A percentile compares a stretch with the other conserved stretches of the same genome.
phyloP scores from a whole-genome alignment of 2,113 vertebrate genomes.

The Cyanoramphus novaezelandiae region DNA sequence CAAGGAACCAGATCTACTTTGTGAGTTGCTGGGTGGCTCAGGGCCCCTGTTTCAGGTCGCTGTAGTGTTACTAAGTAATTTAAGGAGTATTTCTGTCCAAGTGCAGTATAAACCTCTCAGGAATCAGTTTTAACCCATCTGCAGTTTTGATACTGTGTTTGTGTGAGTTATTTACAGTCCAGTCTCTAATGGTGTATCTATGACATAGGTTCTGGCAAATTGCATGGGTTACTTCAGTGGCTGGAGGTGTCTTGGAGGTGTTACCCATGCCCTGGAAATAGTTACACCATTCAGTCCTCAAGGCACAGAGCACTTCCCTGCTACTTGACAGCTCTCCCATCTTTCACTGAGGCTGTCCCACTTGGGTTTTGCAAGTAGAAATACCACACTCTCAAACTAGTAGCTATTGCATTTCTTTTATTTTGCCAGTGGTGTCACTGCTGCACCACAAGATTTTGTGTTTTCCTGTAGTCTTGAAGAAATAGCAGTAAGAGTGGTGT shows the following conservation, averaged over 20 bases:
- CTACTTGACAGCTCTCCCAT: no score
- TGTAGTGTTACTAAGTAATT: neutral
- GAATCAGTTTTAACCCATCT: neutral
- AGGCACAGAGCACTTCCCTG: accelerated
- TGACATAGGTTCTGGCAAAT: accelerated
- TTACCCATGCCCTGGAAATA: neutral
- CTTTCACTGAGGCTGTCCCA: accelerated
- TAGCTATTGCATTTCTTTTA: slow-evolving; percentile 52
- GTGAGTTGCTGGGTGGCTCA: accelerated
- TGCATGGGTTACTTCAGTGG: accelerated
- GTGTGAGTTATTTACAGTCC: no score
- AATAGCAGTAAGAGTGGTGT: neutral
- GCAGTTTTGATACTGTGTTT: neutral
- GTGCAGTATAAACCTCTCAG: neutral
- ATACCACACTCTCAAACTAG: neutral
- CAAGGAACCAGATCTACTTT: accelerated
- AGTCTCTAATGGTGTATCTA: accelerated
- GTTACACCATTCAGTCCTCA: accelerated
- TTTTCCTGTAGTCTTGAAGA: neutral
- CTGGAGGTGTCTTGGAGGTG: neutral
- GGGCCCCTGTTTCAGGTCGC: neutral
- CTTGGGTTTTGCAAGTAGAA: neutral
- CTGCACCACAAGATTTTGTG: slow-evolving; percentile 49
- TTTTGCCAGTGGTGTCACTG: slow-evolving; percentile 73
- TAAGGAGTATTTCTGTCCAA: neutral